Base-by-base conservation (phyloP, 1,140 invertebrate genomes). In the Venustaconcha ellipsiformis region DNA sequence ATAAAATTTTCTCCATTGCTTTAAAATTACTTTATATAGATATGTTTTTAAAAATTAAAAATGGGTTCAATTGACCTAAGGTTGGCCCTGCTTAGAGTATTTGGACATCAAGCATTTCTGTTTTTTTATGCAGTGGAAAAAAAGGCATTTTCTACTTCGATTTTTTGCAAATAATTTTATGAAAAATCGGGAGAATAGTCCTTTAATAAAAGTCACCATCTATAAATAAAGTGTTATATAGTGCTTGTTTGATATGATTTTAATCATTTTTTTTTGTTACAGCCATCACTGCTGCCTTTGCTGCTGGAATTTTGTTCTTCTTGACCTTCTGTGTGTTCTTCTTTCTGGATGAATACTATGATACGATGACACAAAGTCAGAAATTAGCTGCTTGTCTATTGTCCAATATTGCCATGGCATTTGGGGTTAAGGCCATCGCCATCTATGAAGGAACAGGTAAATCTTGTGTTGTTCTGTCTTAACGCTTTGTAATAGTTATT, bases 281-380 rank as follows among this genome's bases (percentile, higher is more conserved):
- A 89, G 88, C 88, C 1, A 89, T 85, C 73, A 74, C 83, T 64
- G 87, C 79, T 62, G 86, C 88, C 14, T 85, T 83, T 26, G 80
- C 83, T 14, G 78, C 78, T 66, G 88, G 88, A n/a, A 80, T 88
- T 17, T 48, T 88, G 8, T 89, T 84, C 73, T 89, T 87, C 67
- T 62, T 85, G 18, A 78, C 83, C 3, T 89, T 87, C 71, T 58
- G 87, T 18, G 87, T 87, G 14, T 87, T 86, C 59, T 84, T 92
- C 69, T 92, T 95, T 74, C 88, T 95, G 26, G 86, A 92, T 56
- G n/a, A 56, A 56, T 60, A 74, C 62, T 95, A 95, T 63, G 72
- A 80, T 17, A 78, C 76, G 5, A 79, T 86, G 80, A 72, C 71
- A 18, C 68, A 56, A 37, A 58, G 30, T 14, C 57, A 79, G 26